Evolutionary conservation across 2,888 invertebrate genomes (phyloP), one percentile per base, ranked within the genome.

Genomic region (Gerris lacustris): DNA sequence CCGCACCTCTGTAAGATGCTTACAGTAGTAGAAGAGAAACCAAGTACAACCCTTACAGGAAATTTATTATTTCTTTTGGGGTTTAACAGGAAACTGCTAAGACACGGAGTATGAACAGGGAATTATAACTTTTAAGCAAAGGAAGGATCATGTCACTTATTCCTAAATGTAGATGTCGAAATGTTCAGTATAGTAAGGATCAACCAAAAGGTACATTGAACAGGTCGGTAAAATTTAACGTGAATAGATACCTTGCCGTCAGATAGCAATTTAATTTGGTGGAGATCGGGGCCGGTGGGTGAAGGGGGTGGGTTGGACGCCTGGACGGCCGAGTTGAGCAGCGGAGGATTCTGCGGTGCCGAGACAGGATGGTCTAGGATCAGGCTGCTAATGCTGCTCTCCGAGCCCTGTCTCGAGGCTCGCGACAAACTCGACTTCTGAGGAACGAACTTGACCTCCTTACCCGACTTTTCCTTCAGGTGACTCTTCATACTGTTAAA

Each of bases 401-500:
- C 80, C 55, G 83, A 83, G 11, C 82, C 83, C 74, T 82, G 82
- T 68, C 81, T 80, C 6, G 82, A 82, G 73, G 78, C 78, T 67
- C 80, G 78, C 5, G 82, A 82, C 44, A 81, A 80, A 79, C 83
- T 77, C 79, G 82, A 76, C 81, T 82, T 79, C 82, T 84, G 82
- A 79, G 82, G 77, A 79, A 84, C 85, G 7, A 82, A 82, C 72
- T 84, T 83, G 67, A 92, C 83, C 80, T 92, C 92, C 79, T 87
- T 90, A 68, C 92, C 92, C 74, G 92, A 92, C 83, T 93, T 93
- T 80, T 92, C 92, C 77, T 90, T 89, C 77, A 93, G 92, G 84
- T 92, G 92, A 81, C 91, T 92, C 81, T 93, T 93, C 75, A 94
- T 82, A 78, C 90, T 90, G 69, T 91, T 88, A 81, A 94, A 94